Conservation (phyloP, 2,797 vertebrate species). For the Anableps anableps region DNA sequence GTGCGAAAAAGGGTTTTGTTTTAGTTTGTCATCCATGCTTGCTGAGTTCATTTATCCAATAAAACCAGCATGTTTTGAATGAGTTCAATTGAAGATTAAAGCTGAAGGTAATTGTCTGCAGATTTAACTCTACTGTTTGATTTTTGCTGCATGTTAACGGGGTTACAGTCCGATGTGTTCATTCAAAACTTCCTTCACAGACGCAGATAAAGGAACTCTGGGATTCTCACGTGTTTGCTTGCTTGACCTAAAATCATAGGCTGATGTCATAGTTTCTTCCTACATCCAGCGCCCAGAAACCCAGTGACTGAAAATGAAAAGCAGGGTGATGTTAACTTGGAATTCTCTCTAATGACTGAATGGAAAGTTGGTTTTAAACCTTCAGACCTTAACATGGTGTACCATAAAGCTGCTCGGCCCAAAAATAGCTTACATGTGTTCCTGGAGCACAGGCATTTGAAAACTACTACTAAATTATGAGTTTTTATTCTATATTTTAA, state of each 20-base stretch:
- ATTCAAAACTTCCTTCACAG: slow-evolving; percentile 40
- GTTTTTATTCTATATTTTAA: background rate
- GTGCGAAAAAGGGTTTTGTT: slow-evolving; percentile 68
- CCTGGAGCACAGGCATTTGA: slow-evolving; percentile 9
- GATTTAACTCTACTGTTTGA: slow-evolving; percentile 46
- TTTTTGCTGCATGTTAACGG: slow-evolving; percentile 64
- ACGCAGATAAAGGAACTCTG: slow-evolving; percentile 15
- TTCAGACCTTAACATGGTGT: slow-evolving; percentile 43
- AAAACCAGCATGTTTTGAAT: slow-evolving; percentile 73
- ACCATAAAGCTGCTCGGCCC: slow-evolving; percentile 11
- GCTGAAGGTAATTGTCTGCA: background rate
- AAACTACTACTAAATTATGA: background rate
- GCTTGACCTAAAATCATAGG: slow-evolving; percentile 61
- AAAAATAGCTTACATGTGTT: slow-evolving; percentile 11
- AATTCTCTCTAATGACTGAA: slow-evolving; percentile 55
- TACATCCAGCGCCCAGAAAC: slow-evolving; percentile 52
- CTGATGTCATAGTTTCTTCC: slow-evolving; percentile 71
- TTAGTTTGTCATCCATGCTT: slow-evolving; percentile 75
- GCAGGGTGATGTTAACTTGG: slow-evolving; percentile 43
- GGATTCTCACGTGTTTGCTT: slow-evolving; percentile 51
- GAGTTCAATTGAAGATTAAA: slow-evolving; percentile 19
- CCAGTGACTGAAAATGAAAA: slow-evolving; percentile 53
- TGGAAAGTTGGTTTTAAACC: slow-evolving; percentile 61
- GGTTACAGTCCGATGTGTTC: slow-evolving; percentile 21
- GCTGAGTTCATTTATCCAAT: slow-evolving; percentile 64